Evolutionary conservation across 2,797 vertebrate genomes (phyloP).

Genomic region (Diceros bicornis): DNA sequence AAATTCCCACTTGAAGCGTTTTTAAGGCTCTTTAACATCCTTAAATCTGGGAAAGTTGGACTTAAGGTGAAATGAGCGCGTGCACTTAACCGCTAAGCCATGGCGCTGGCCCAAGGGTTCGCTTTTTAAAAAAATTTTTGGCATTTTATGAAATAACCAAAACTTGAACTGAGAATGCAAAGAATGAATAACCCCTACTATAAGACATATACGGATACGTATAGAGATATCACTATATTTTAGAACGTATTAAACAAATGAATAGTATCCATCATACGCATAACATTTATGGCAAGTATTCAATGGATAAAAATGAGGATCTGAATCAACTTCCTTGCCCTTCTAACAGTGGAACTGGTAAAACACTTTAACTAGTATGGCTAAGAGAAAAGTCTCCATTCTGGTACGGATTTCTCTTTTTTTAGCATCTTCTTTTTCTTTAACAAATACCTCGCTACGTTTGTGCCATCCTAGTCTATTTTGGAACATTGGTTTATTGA

Average conservation of each 20-base stretch:
- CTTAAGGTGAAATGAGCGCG: neutral
- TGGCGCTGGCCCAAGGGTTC: too few relatives aligned
- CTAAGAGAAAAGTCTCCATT: neutral
- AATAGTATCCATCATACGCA: neutral
- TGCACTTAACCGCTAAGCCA: too few relatives aligned
- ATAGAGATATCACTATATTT: neutral
- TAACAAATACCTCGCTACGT: neutral
- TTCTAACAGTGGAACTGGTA: neutral
- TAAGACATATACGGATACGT: neutral
- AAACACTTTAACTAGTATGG: neutral
- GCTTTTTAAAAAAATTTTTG: neutral
- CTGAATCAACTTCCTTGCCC: neutral
- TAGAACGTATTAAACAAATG: neutral
- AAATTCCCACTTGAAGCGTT: neutral
- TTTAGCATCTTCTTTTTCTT: neutral
- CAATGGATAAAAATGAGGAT: neutral
- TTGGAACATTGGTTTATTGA: neutral
- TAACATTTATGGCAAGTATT: neutral
- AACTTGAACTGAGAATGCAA: conserved; percentile 8
- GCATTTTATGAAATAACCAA: neutral
- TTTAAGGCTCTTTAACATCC: neutral
- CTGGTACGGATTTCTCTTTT: neutral
- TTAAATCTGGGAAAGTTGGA: neutral
- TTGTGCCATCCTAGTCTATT: neutral
- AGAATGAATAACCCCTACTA: neutral